Evolutionary conservation across 2,888 invertebrate species (phyloP).

Genomic region (Papilio protenor): DNA sequence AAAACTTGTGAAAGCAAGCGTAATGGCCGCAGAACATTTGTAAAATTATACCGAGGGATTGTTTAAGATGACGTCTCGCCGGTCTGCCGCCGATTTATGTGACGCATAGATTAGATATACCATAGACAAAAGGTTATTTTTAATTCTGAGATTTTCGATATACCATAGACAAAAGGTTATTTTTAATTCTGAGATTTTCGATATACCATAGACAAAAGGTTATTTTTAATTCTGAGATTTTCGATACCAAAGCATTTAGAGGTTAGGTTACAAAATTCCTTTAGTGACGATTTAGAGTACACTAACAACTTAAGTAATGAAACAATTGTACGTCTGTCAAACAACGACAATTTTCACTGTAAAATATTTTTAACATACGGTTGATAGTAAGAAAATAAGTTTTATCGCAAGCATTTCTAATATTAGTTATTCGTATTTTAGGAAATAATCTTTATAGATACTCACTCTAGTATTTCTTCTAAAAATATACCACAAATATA

Average conservation of each 20-base stretch:
- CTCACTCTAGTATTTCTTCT: no score
- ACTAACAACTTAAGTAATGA: background rate
- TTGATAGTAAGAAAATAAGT: no score
- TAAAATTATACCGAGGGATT: slow-evolving; percentile 72
- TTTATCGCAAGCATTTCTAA: no score
- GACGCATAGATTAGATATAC: slow-evolving; percentile 46
- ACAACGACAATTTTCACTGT: no score
- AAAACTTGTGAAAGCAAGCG: slow-evolving; percentile 75
- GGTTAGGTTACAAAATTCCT: slow-evolving; percentile 4
- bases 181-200: background rate
- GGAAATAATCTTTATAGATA: no score
- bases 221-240: background rate
- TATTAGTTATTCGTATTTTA: no score
- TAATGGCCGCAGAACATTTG: slow-evolving; percentile 77
- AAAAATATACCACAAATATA: no score
- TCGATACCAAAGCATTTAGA: no score
- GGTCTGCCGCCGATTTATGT: slow-evolving; percentile 52
- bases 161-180: slow-evolving; percentile 26
- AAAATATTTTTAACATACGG: no score
- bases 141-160: background rate
- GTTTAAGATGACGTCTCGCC: slow-evolving; percentile 56
- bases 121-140: slow-evolving; percentile 25
- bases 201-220: slow-evolving; percentile 28
- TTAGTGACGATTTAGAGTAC: no score
- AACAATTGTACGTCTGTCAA: no score